Evolutionary conservation across 2,797 vertebrate genomes (phyloP).

Genomic region (Danio kyathit): DNA sequence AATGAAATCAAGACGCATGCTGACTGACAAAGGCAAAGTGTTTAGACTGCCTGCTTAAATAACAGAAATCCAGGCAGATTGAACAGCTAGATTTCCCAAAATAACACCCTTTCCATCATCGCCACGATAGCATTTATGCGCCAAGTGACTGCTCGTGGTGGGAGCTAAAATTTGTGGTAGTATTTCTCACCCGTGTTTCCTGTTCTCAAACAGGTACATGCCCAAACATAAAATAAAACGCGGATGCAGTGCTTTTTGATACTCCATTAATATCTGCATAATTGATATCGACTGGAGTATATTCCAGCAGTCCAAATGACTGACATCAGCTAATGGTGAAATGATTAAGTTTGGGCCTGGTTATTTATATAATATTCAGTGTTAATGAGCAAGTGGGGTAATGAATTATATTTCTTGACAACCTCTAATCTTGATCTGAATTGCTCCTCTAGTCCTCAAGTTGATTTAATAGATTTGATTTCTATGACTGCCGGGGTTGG

Average conservation of each 20-base stretch:
- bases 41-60: slow-evolving; percentile 14
- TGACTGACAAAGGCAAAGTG: slow-evolving; percentile 15
- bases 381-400: slow-evolving; percentile 56
- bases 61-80: slow-evolving; percentile 20
- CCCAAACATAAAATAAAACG: neutral
- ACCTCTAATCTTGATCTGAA: slow-evolving; percentile 59
- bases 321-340: slow-evolving; percentile 63
- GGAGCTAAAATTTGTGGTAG: slow-evolving; percentile 12
- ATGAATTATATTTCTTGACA: slow-evolving; percentile 63
- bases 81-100: slow-evolving; percentile 27
- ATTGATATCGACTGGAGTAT: slow-evolving; percentile 59
- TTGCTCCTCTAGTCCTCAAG: slow-evolving; percentile 32
- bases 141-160: neutral
- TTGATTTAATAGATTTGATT: slow-evolving; percentile 49
- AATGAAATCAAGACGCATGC: neutral
- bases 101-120: slow-evolving; percentile 7
- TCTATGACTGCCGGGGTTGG: slow-evolving; percentile 33
- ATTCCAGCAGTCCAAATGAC: slow-evolving; percentile 53
- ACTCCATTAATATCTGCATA: slow-evolving; percentile 34
- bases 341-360: slow-evolving; percentile 57
- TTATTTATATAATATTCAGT: slow-evolving; percentile 63
- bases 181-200: neutral
- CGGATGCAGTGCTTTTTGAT: slow-evolving; percentile 31
- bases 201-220: slow-evolving; percentile 37
- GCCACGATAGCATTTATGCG: neutral